Conservation (phyloP, 2,113 vertebrate species). For the Podiceps cristatus region DNA sequence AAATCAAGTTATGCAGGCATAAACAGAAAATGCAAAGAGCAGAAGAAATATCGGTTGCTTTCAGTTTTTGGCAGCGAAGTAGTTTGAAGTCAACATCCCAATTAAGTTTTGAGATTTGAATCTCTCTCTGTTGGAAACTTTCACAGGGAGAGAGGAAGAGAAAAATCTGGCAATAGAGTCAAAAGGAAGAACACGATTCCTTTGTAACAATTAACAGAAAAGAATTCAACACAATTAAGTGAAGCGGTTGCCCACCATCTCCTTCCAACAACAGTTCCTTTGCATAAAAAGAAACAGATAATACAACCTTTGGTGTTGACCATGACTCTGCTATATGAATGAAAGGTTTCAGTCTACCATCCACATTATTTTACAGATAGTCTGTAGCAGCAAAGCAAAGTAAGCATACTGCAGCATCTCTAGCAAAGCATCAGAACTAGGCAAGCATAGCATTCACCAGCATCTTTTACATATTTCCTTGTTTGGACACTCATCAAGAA, state of each 20-base stretch:
- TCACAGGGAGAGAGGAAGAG: background rate
- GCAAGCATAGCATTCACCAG: constrained; percentile 8
- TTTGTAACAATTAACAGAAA: constrained; percentile 1
- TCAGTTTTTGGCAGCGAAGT: background rate
- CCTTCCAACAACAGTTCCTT: constrained; percentile 8
- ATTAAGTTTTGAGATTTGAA: constrained; percentile 1
- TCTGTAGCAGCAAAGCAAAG: background rate
- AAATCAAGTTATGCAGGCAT: constrained; percentile 28
- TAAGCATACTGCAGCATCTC: background rate
- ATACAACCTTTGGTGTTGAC: constrained; percentile 8
- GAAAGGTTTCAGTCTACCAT: background rate
- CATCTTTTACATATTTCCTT: constrained; percentile 28
- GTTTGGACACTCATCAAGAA: constrained; percentile 43
- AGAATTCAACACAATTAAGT: background rate
- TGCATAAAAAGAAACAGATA: background rate
- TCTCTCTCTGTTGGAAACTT: background rate
- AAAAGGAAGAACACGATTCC: background rate
- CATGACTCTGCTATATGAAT: background rate
- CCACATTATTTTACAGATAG: background rate
- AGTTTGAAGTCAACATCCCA: background rate
- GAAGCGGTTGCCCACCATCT: background rate
- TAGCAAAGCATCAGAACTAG: constrained; percentile 12
- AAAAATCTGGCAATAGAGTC: background rate
- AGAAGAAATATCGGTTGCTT: constrained; percentile 13
- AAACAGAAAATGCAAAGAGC: background rate